phyloP scores from a whole-genome alignment of 2,113 vertebrate genomes.

The Malurus cyaneus region DNA sequence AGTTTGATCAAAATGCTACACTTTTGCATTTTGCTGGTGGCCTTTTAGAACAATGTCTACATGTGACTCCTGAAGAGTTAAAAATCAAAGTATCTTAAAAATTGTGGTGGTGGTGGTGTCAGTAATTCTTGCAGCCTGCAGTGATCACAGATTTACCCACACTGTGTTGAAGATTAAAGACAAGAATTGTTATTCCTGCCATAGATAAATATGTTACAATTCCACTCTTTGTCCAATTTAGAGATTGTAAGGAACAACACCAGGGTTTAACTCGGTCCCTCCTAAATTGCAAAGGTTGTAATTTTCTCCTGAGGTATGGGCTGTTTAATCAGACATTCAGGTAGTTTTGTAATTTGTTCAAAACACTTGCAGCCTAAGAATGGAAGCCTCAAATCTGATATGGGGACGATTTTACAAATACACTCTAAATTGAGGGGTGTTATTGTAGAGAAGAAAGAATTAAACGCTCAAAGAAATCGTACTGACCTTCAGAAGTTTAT shows the following conservation, averaged over 20 bases:
- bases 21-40: neutral
- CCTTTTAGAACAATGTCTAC: neutral
- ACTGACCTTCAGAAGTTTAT: neutral
- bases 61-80: neutral
- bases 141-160: neutral
- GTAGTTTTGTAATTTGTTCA: neutral
- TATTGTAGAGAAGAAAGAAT: neutral
- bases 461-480: neutral
- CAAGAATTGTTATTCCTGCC: neutral
- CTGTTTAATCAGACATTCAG: neutral
- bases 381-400: neutral
- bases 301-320: neutral
- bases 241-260: neutral
- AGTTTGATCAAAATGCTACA: neutral
- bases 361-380: neutral
- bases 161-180: neutral
- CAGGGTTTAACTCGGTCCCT: neutral
- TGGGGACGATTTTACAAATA: neutral
- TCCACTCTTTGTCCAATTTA: neutral
- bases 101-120: neutral
- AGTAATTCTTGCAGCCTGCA: neutral
- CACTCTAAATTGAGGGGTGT: neutral
- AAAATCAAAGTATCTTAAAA: neutral
- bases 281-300: neutral
- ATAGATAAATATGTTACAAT: neutral